These are phyloP conservation scores for Apis mellifera DNA, from an alignment of 1,140 invertebrate species.

Conservation along the genomic window DNA sequence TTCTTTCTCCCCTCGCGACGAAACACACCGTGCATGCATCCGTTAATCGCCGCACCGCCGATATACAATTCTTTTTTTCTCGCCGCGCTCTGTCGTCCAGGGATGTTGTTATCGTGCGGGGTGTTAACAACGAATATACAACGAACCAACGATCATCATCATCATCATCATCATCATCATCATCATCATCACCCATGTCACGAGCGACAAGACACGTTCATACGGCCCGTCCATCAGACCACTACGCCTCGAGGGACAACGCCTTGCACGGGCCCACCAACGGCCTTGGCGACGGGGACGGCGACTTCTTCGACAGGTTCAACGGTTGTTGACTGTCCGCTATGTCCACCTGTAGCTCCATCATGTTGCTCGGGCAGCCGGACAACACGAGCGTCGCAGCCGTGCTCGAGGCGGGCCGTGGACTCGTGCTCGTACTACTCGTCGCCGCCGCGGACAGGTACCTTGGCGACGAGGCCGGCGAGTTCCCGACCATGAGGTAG, in stretches of 20 bases:
- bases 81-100: neutral
- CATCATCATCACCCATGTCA: neutral
- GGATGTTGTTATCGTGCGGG: neutral
- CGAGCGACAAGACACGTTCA: neutral
- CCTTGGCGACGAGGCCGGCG: slow-evolving; percentile 76
- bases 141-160: too few relatives aligned
- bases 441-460: slow-evolving; percentile 75
- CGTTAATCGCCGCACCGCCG: neutral
- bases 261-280: slow-evolving; percentile 81
- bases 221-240: slow-evolving; percentile 39
- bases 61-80: too few relatives aligned
- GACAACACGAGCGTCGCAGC: slow-evolving; percentile 75
- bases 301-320: slow-evolving; percentile 94
- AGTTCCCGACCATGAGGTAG: slow-evolving; percentile 72
- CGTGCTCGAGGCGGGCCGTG: slow-evolving; percentile 76
- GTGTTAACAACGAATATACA: too few relatives aligned
- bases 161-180: too few relatives aligned
- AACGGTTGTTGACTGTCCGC: slow-evolving; percentile 91
- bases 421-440: slow-evolving; percentile 77
- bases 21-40: neutral
- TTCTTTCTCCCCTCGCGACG: too few relatives aligned
- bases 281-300: slow-evolving; percentile 87
- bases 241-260: slow-evolving; percentile 84
- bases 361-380: slow-evolving; percentile 81
- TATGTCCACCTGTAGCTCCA: slow-evolving; percentile 91